Evolutionary conservation across 2,888 invertebrate species (phyloP), one percentile per base, ranked within the genome.

Genomic region (Leptogaster cylindrica): DNA sequence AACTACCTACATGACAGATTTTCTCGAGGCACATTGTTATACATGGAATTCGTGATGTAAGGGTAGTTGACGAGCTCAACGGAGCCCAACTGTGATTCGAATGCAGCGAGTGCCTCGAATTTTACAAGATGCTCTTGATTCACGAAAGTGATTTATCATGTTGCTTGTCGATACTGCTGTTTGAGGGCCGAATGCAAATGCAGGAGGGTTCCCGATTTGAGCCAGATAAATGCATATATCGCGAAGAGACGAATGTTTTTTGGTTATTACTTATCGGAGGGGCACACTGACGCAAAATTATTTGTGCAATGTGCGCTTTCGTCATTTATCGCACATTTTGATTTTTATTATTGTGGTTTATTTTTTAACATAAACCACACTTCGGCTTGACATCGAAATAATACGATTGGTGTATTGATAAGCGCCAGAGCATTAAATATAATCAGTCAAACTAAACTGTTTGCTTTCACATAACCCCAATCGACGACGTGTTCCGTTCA

Each of bases 81-180:
- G 44, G 27, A 39, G n/a, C 51, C 18, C 51, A 52, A 65, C 51
- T 39, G 52, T 52, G n/a, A n/a, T 65, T 28, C 65, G 25, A 65
- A 48, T 61, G 28, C 61, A 44, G 44, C 44, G 25, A 23, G 39
- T 41, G 50, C 25, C 25, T 65, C 51, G 33, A 41, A 39, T 51
- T 51, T 20, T 70, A 72, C 71, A 72, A 72, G 71, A 71, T 71
- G 67, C 69, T 68, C 68, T 70, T 71, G 72, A 72, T 72, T 71
- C 72, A 72, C 72, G 72, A 72, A 71, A 71, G 71, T 72, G 72
- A 72, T 72, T 72, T 71, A 70, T 72, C 71, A 70, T 48, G 44
- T 27, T 31, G 14, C 48, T 65, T 44, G 61, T 61, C 61, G 12
- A 28, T 18, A 28, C 27, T 31, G 23, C 12, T 55, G 39, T 55